Conservation (phyloP, 2,113 vertebrate species). For the Periophthalmodon schlosseri region DNA sequence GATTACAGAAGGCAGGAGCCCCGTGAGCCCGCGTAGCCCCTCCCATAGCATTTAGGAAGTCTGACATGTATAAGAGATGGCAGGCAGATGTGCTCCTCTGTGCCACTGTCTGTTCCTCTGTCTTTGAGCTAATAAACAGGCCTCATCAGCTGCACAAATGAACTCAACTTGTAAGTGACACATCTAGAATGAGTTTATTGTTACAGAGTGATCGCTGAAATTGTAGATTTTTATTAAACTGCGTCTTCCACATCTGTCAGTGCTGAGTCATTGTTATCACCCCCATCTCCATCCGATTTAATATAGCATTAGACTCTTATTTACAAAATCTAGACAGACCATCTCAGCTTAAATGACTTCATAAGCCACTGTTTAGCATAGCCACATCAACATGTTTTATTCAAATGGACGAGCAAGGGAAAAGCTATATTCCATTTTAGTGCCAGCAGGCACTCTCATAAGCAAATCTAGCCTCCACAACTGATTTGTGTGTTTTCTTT, state of each 20-base stretch:
- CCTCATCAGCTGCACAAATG: slow-evolving; percentile 35
- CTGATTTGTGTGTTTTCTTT: slow-evolving; percentile 59
- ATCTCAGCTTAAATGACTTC: slow-evolving; percentile 47
- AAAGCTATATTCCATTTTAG: slow-evolving; percentile 46
- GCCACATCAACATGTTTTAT: slow-evolving; percentile 60
- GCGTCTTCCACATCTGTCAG: slow-evolving; percentile 19
- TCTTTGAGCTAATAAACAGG: slow-evolving; percentile 35
- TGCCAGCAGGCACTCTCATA: slow-evolving; percentile 59
- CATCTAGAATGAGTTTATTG: slow-evolving; percentile 32
- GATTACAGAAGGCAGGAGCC: slow-evolving; percentile 57
- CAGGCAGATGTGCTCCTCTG: slow-evolving; percentile 45
- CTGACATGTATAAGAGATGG: slow-evolving; percentile 48
- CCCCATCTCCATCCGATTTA: slow-evolving; percentile 18
- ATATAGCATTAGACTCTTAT: slow-evolving; percentile 29
- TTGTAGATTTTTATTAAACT: slow-evolving; percentile 23
- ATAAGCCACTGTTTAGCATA: slow-evolving; percentile 38
- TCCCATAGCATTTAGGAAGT: slow-evolving; percentile 50
- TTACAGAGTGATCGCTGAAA: slow-evolving; percentile 22
- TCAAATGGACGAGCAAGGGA: slow-evolving; percentile 50
- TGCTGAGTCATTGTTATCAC: slow-evolving; percentile 13
- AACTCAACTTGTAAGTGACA: slow-evolving; percentile 35
- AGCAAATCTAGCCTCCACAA: slow-evolving; percentile 48
- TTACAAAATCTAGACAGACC: slow-evolving; percentile 39
- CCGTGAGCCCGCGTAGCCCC: slow-evolving; percentile 28
- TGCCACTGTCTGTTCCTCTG: slow-evolving; percentile 43